A percentile compares a stretch with the other conserved stretches of the same genome.
These are phyloP conservation scores for Pediacus dermestoides DNA, from an alignment of 2,888 invertebrate species.

Conservation along the genomic window DNA sequence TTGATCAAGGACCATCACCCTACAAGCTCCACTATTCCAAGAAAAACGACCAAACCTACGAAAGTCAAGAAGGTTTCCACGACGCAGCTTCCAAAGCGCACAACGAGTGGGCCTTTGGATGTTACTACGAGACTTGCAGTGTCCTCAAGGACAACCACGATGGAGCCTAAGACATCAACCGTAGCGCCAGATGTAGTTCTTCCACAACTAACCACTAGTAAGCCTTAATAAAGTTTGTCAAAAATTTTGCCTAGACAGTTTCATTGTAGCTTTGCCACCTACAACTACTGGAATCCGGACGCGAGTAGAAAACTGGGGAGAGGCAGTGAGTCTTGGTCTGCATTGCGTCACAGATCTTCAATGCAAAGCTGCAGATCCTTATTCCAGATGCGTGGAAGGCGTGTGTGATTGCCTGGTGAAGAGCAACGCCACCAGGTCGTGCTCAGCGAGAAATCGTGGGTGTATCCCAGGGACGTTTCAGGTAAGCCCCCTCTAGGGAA, in stretches of 20 bases:
- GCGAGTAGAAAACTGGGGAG: slow-evolving; percentile 50
- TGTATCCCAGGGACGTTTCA: slow-evolving; percentile 84
- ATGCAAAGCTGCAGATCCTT: slow-evolving; percentile 75
- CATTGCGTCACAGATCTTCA: slow-evolving; percentile 72
- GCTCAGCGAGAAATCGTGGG: slow-evolving; percentile 70
- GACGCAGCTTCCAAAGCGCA: slow-evolving; percentile 18
- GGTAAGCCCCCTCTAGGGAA: slow-evolving; percentile 44
- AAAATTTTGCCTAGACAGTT: slow-evolving; percentile 5
- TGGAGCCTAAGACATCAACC: slow-evolving; percentile 51
- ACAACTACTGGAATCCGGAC: slow-evolving; percentile 42
- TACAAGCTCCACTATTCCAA: not conserved
- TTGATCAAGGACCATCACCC: slow-evolving; percentile 11
- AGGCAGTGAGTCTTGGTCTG: slow-evolving; percentile 70
- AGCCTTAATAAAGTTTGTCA: slow-evolving; percentile 13
- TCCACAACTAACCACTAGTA: slow-evolving; percentile 31
- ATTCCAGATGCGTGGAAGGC: slow-evolving; percentile 71
- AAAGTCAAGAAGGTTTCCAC: slow-evolving; percentile 14
- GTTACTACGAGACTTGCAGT: slow-evolving; percentile 27
- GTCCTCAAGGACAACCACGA: slow-evolving; percentile 50
- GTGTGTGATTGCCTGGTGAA: slow-evolving; percentile 71
- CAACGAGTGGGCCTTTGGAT: slow-evolving; percentile 23
- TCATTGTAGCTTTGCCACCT: slow-evolving; percentile 30
- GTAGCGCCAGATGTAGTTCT: slow-evolving; percentile 35
- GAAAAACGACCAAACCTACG: slow-evolving; percentile 3
- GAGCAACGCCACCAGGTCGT: slow-evolving; percentile 59